Evolutionary conservation across 2,888 invertebrate species (phyloP).

Genomic region (Fragum whitleyi): DNA sequence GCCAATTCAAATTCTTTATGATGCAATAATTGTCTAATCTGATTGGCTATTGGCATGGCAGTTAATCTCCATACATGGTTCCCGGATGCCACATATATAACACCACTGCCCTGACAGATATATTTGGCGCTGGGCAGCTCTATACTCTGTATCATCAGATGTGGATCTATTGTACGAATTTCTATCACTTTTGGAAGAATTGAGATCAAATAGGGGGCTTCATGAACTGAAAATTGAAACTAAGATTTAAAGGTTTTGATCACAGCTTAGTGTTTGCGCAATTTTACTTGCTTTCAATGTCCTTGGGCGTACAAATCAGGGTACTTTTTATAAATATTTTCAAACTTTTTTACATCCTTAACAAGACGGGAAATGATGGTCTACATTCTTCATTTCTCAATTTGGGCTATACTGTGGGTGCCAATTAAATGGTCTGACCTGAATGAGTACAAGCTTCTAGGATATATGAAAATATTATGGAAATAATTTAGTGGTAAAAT

Average conservation of each 20-base stretch:
- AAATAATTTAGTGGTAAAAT: no score
- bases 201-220: constrained; percentile 96
- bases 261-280: no score
- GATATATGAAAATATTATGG: no score
- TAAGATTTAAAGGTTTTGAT: constrained; percentile 35
- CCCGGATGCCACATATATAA: constrained; percentile 94
- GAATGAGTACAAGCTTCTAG: no score
- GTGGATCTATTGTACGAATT: constrained; percentile 93
- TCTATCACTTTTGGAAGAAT: constrained; percentile 93
- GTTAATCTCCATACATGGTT: constrained; percentile 92
- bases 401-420: no score
- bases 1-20: constrained; percentile 98
- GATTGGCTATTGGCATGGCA: constrained; percentile 92
- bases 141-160: constrained; percentile 92
- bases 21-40: constrained; percentile 93
- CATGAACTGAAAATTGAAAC: constrained; percentile 94
- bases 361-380: no score
- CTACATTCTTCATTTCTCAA: no score
- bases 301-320: no score
- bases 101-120: constrained; percentile 87
- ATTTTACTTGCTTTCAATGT: no score
- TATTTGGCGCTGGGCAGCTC: constrained; percentile 87
- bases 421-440: no score
- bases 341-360: no score
- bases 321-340: no score